Conservation (phyloP, 2,797 vertebrate species). For the Mergus octosetaceus region DNA sequence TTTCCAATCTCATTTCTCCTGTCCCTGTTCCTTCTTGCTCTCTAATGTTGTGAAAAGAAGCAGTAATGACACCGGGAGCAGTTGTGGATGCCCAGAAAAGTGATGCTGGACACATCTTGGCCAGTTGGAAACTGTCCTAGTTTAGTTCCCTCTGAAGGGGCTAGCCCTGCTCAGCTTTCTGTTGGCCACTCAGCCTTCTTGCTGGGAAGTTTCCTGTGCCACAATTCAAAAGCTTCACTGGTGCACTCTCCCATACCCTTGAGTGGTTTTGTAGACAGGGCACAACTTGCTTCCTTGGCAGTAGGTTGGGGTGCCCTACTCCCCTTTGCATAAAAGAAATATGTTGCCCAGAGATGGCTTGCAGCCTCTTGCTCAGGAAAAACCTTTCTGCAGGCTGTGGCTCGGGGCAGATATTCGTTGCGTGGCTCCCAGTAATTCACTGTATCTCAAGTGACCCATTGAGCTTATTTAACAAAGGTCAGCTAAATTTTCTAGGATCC, state of each 20-base stretch:
- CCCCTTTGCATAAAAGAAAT: background rate
- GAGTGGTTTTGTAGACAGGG: background rate
- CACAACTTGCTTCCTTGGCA: background rate
- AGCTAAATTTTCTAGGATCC: slow-evolving; percentile 64
- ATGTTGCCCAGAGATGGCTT: background rate
- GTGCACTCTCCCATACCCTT: accelerated
- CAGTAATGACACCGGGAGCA: background rate
- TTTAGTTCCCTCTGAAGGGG: background rate
- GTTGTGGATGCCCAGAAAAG: background rate
- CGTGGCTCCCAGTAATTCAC: slow-evolving; percentile 25
- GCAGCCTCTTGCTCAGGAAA: background rate
- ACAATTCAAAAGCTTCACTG: background rate
- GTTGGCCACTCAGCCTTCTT: background rate
- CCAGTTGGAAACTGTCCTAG: background rate
- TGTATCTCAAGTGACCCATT: slow-evolving; percentile 25
- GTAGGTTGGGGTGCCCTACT: background rate
- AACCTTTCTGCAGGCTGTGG: background rate
- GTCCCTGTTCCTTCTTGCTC: background rate
- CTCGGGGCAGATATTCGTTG: slow-evolving; percentile 1
- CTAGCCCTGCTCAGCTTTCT: background rate
- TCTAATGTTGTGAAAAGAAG: background rate
- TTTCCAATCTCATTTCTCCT: background rate
- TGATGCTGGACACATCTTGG: background rate
- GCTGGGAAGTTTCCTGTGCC: background rate
- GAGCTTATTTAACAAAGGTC: slow-evolving; percentile 67